Evolutionary conservation across 2,113 vertebrate genomes (phyloP), one percentile per base, ranked within the genome.

Genomic region (Oceanodroma tethys): DNA sequence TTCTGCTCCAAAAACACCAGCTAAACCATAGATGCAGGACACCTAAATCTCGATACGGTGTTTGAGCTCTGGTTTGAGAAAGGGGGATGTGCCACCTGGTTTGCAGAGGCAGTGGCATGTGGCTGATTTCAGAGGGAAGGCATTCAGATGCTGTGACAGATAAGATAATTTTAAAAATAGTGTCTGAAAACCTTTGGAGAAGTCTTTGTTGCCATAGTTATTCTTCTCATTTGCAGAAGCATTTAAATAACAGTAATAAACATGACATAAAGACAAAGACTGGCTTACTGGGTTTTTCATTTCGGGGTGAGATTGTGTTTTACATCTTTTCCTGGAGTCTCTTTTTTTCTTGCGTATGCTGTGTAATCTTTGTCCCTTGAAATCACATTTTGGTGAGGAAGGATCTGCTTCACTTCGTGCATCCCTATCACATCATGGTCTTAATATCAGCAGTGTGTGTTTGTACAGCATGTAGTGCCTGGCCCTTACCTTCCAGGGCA

Each of bases 121-220:
- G 11, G 72, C 81, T 59, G 50, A 40, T 93, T 93, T 72, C 70
- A 72, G 86, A 81, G 89, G 45, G 78, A 82, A 86, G 85, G 89
- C 55, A 30, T 79, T 95, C 32, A 26, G 84, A 94, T 89, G 71
- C 94, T 70, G 73, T 91, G 84, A 73, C 82, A 90, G 93, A 92
- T 92, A 93, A 90, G 85, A 93, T 79, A 85, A 70, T 55, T 94
- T 96, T 96, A 56, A 87, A 91, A 95, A 93, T 86, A 89, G 91
- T 43, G 40, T 63, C 79, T 93, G 86, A 82, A 88, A 97, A 68
- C 76, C 76, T 78, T 95, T 67, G 85, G 93, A 95, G 86, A 95
- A 94, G 75, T 89, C 78, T 91, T 95, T 96, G 97, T 98, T 98
- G 97, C 96, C 95, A 98, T 98, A 97, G 97, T 97, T 97, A 95